Percentiles rank a stretch among this genome's conserved stretches.
These are phyloP conservation scores for Panonychus citri DNA, from an alignment of 1,140 invertebrate genomes.

Conservation along the genomic window DNA sequence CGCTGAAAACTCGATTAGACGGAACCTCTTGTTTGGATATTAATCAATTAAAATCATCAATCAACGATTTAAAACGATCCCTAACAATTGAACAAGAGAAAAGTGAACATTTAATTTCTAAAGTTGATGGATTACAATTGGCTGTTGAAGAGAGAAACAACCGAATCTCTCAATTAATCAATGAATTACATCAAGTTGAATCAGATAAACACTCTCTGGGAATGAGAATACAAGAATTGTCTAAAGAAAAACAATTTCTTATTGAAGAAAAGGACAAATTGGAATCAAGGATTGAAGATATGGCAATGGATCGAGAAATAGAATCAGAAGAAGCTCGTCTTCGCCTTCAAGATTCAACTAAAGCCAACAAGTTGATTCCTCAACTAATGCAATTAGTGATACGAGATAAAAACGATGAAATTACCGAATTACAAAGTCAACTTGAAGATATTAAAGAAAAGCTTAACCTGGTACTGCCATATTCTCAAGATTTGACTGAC, in stretches of 20 bases:
- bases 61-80: not conserved
- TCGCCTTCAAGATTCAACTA: not conserved
- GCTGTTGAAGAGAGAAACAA: not conserved
- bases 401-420: not conserved
- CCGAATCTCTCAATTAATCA: not conserved
- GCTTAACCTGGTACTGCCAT: not conserved
- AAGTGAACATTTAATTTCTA: not conserved
- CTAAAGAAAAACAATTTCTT: not conserved
- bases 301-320: not conserved
- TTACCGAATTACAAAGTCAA: not conserved
- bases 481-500: not conserved
- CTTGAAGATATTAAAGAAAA: not conserved
- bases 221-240: not conserved
- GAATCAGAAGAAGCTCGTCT: not conserved
- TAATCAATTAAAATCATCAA: not conserved
- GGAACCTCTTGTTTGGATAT: not conserved
- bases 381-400: not conserved
- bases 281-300: not conserved
- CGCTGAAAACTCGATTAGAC: constrained; percentile 1
- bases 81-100: not conserved
- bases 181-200: not conserved
- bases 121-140: not conserved
- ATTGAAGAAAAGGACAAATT: not conserved
- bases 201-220: not conserved
- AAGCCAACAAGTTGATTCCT: not conserved